Evolutionary conservation across 2,113 vertebrate genomes (phyloP), one percentile per base, ranked within the genome.

Genomic region (human): DNA sequence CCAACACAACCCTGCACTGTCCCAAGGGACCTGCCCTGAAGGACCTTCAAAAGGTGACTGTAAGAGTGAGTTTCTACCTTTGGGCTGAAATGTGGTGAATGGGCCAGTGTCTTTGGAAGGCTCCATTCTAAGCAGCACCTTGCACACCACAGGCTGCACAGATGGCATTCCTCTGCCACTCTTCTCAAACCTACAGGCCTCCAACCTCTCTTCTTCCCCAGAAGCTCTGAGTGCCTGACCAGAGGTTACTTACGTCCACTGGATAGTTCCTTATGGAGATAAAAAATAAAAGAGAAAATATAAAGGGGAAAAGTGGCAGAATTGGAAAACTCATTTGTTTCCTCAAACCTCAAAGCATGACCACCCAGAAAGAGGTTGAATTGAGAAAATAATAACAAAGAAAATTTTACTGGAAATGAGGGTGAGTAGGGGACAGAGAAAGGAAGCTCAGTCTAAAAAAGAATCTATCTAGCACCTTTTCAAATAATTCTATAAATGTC

Each of bases 251-350:
- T 92, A 35, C 8, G 9, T 45, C 35, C 14, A 11, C 38, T 83
- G 59, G 40, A 6, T 90, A 66, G 35, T 84, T 96, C 40, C 61
- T 89, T 48, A 18, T 17, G 38, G 32, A 91, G 30, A 93, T 40
- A 93, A 96, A 73, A 57, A 45, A 38, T 55, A 23, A 93, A 97
- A 91, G 35, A 61, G 25, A 8, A n/a, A 82, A 90, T 43, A 61
- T 35, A 82, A 79, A 61, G 9, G 17, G 8, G 16, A 23, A 43
- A 93, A 6, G 1, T 48, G 57, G 5, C 25, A 66, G 40, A 85
- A 84, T 72, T 88, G 9, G 27, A 84, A 87, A 91, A 55, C 16
- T 83, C n/a, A 66, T 59, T 93, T 86, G 45, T 89, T 94, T 96
- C 50, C 43, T 92, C 45, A 55, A 0, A 25, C 23, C 59, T 88